phyloP scores from a whole-genome alignment of 2,888 invertebrate species.

The Epirrita christyi region DNA sequence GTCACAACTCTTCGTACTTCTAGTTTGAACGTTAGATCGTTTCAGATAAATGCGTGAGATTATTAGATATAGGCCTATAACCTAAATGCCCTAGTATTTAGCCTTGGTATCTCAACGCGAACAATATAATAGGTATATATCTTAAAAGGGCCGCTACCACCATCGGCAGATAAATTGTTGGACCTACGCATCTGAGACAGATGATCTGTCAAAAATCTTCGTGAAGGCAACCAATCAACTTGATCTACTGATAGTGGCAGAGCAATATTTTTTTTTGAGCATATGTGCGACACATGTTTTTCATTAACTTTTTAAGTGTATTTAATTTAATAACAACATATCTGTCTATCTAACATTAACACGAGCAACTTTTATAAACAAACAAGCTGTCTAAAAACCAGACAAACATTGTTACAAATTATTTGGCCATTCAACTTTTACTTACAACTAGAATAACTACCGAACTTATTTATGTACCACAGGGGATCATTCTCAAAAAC shows the following conservation, averaged over 20 bases:
- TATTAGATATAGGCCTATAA: not conserved
- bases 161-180: too few species aligned
- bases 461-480: not conserved
- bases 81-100: too few species aligned
- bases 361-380: constrained; percentile 5
- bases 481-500: too few species aligned
- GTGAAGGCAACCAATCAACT: too few species aligned
- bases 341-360: not conserved
- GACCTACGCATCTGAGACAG: too few species aligned
- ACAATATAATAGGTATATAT: too few species aligned
- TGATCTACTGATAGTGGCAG: too few species aligned
- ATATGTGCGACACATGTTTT: not conserved
- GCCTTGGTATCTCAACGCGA: too few species aligned
- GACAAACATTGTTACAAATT: constrained; percentile 17
- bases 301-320: not conserved
- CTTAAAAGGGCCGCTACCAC: too few species aligned
- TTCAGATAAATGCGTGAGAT: not conserved
- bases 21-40: not conserved
- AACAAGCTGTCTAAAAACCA: constrained; percentile 14
- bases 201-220: too few species aligned
- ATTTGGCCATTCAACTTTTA: constrained; percentile 15
- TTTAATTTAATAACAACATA: not conserved
- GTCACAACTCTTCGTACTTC: constrained; percentile 6
- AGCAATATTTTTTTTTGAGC: not conserved
- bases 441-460: not conserved